phyloP scores from a whole-genome alignment of 2,888 invertebrate species.

The Himalopsyche anomala region DNA sequence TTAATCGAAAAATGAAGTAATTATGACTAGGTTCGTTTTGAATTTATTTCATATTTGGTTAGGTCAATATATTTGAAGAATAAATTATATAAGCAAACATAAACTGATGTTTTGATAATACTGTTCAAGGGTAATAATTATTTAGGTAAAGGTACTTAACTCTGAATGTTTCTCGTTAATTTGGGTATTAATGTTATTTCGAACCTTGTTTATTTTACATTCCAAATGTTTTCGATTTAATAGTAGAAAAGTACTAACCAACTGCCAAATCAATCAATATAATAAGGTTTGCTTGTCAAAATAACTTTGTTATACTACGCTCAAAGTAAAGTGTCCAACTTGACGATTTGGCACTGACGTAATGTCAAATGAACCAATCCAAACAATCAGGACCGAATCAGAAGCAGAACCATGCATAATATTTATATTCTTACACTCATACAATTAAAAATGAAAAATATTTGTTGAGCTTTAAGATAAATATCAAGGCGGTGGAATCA shows the following conservation, averaged over 20 bases:
- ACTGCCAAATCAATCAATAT: slow-evolving; percentile 25
- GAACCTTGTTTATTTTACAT: neutral
- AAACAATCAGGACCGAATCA: neutral
- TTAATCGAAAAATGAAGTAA: too few species aligned
- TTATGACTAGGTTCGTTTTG: too few species aligned
- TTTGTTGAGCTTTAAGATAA: too few species aligned
- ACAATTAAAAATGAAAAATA: too few species aligned
- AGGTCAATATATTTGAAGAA: too few species aligned
- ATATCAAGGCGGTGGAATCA: too few species aligned
- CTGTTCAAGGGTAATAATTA: neutral
- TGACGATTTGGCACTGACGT: slow-evolving; percentile 5
- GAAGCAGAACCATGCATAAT: neutral
- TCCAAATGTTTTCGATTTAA: slow-evolving; percentile 5
- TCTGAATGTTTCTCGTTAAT: neutral
- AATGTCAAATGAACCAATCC: slow-evolving; percentile 20
- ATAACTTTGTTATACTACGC: slow-evolving; percentile 10
- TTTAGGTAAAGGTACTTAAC: neutral
- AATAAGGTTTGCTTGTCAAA: slow-evolving; percentile 16
- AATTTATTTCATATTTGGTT: too few species aligned
- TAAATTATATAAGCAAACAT: too few species aligned
- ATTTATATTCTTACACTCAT: too few species aligned
- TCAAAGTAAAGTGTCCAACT: slow-evolving; percentile 4
- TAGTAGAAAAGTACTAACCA: neutral
- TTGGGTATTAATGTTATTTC: neutral
- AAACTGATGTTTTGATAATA: too few species aligned